A percentile compares a stretch with the other conserved stretches of the same genome.
phyloP scores from a whole-genome alignment of 2,797 vertebrate genomes.

The Clamator glandarius region DNA sequence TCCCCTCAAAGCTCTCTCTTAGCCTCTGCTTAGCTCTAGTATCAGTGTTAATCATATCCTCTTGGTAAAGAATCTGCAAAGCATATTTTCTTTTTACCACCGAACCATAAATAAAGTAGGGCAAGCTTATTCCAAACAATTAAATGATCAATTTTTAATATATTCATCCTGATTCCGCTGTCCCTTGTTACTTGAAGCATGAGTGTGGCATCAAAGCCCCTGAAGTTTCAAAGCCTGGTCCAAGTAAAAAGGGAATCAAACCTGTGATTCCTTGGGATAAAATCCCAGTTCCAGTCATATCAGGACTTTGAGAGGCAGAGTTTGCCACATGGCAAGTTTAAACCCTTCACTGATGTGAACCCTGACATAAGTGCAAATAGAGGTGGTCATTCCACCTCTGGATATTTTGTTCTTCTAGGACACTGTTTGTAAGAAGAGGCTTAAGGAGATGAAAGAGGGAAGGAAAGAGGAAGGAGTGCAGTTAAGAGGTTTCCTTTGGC shows the following conservation, averaged over 20 bases:
- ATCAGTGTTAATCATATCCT: background rate
- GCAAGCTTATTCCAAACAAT: background rate
- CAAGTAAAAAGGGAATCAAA: background rate
- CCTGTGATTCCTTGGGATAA: background rate
- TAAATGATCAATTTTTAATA: background rate
- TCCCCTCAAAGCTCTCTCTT: background rate
- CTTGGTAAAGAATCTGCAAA: background rate
- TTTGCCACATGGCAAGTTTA: background rate
- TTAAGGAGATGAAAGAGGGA: slow-evolving; percentile 15
- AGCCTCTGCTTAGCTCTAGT: background rate
- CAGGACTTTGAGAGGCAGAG: background rate
- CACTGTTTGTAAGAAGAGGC: background rate
- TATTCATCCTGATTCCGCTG: background rate
- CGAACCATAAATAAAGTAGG: background rate
- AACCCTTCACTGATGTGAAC: background rate
- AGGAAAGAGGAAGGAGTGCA: background rate
- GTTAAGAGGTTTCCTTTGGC: background rate
- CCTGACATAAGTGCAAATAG: background rate
- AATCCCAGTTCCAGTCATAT: background rate
- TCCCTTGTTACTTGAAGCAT: background rate
- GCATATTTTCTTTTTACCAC: background rate
- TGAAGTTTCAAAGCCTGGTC: background rate
- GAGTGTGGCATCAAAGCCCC: background rate
- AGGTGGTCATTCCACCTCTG: background rate
- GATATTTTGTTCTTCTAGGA: background rate